Base-by-base conservation (phyloP, 2,888 invertebrate species). In the Deroplatys truncata region DNA sequence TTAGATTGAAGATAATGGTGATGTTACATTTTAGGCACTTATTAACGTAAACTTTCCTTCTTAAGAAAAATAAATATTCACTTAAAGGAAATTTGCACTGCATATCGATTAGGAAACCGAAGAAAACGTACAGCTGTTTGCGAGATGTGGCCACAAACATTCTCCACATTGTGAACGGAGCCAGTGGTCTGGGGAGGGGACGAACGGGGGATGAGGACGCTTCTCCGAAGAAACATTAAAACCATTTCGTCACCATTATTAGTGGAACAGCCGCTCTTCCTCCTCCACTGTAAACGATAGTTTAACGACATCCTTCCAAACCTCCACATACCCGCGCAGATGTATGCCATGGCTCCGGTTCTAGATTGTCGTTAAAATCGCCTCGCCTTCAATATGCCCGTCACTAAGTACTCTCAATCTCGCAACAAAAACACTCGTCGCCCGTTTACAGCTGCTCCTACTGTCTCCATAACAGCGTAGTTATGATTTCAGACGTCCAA, bases 161-260 rank as follows among this genome's bases (percentile, higher is more conserved):
- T 72, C 56, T 25, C 56, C 5, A 72, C 56, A 72, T 20, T 72
- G 25, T 72, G 56, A 72, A 72, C 56, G 20, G 20, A 72, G 56
- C 15, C 56, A 15, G 56, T 20, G 20, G 56, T 43, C 56, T 72
- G 16, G 56, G 16, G 2, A 56, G 20, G 56, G 49, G 49, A 49
- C 49, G 49, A 15, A 31, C 7, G 49, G 49, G 56, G 56, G 56
- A 25, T 16, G 25, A 72, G 56, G 56, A 72, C 20, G 56, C 56
- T 72, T 72, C 56, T 72, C 56, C 56, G 56, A 72, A 72, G 56
- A 87, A 87, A 72, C 87, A 87, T 87, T 87, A 87, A 87, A 83
- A 29, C 86, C 82, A 28, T 86, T 82, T 72, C 86, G 82, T 86
- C 86, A 87, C 25, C 87, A 87, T 87, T 87, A 87, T 87, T 83